phyloP scores from a whole-genome alignment of 2,113 vertebrate genomes.

The Lampris megalopsis region DNA sequence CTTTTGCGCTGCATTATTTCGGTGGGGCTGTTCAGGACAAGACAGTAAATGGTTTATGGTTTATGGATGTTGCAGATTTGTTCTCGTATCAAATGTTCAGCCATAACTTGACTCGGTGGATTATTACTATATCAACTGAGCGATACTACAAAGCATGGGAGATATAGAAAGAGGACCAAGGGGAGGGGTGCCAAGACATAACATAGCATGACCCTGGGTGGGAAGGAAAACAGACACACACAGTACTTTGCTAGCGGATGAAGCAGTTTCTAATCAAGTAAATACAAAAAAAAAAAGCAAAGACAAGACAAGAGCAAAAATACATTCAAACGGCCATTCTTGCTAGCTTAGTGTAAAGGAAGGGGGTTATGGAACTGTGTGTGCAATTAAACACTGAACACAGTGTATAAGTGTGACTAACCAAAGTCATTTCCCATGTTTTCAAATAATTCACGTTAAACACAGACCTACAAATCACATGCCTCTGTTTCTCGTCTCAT shows the following conservation, averaged over 20 bases:
- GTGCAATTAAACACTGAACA: too few species aligned
- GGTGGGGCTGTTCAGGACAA: not conserved
- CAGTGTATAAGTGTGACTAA: too few species aligned
- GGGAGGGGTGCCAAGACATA: slow-evolving; percentile 23
- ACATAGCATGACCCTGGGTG: slow-evolving; percentile 31
- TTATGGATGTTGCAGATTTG: slow-evolving; percentile 19
- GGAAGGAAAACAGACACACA: slow-evolving; percentile 18
- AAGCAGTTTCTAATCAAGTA: slow-evolving; percentile 8
- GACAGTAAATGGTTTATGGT: slow-evolving; percentile 17
- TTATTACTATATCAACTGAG: slow-evolving; percentile 27
- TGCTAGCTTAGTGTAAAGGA: too few species aligned
- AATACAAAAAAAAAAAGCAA: not conserved
- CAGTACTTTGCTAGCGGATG: slow-evolving; percentile 14
- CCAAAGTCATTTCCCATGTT: too few species aligned
- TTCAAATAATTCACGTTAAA: too few species aligned
- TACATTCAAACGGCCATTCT: not conserved
- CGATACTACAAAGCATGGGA: not conserved
- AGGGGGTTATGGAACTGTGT: too few species aligned
- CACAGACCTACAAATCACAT: too few species aligned
- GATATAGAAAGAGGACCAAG: not conserved
- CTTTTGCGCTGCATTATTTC: not conserved
- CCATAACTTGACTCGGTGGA: slow-evolving; percentile 12
- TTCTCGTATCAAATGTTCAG: slow-evolving; percentile 16
- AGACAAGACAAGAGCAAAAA: slow-evolving; percentile 27
- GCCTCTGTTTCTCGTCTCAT: too few species aligned